Conservation (phyloP, 2,113 vertebrate species). For the Neomonachus schauinslandi region DNA sequence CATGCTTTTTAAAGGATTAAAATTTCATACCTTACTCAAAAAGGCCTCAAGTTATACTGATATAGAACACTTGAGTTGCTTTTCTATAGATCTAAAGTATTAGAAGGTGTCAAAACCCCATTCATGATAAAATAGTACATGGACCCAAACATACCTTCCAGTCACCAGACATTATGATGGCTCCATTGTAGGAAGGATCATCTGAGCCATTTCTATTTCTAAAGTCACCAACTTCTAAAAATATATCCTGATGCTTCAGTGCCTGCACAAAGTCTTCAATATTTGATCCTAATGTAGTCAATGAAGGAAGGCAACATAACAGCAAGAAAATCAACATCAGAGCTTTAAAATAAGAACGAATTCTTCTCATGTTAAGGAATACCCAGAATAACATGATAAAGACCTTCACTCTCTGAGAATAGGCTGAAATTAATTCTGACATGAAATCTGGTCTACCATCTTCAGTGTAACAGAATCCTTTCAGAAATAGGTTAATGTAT, state of each 20-base stretch:
- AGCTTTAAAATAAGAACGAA: background rate
- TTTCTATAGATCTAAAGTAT: background rate
- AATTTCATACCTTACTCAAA: background rate
- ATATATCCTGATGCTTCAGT: conserved; percentile 89
- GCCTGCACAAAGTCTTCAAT: conserved; percentile 90
- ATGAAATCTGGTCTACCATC: background rate
- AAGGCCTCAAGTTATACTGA: background rate
- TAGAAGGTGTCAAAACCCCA: background rate
- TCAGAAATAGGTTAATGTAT: background rate
- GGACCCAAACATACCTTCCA: conserved; percentile 84
- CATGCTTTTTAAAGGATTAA: background rate
- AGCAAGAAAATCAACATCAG: background rate
- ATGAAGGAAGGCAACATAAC: background rate
- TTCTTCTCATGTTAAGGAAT: too few species aligned
- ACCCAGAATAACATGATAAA: background rate
- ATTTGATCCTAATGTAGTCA: conserved; percentile 85
- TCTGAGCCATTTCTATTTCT: conserved; percentile 86
- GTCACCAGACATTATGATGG: conserved; percentile 89
- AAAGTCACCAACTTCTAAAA: conserved; percentile 85
- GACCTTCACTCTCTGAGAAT: background rate
- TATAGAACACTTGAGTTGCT: background rate
- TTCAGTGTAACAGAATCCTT: background rate
- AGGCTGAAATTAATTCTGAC: too few species aligned
- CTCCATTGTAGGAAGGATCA: conserved; percentile 88
- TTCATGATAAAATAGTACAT: background rate